phyloP scores from a whole-genome alignment of 1,140 invertebrate species.

The Procambarus virginalis region DNA sequence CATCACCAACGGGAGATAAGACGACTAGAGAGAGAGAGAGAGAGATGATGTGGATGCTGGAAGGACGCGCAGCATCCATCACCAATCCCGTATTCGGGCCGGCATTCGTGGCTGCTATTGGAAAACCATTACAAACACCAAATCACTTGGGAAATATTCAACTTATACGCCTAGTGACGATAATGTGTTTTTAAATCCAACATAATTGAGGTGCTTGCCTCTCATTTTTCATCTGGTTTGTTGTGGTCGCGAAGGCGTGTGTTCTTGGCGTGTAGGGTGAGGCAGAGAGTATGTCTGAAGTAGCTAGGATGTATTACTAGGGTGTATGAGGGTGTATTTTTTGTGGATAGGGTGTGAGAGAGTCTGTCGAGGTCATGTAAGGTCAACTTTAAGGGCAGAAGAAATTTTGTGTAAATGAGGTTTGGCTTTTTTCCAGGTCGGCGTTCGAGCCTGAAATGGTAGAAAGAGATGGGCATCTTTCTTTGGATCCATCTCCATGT shows the following conservation, averaged over 20 bases:
- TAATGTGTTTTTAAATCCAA: constrained; percentile 35
- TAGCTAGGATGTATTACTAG: not conserved
- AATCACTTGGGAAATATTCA: constrained; percentile 36
- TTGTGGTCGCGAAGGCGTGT: not conserved
- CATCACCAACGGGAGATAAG: too few species aligned
- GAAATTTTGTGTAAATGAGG: too few species aligned
- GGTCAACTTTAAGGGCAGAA: too few species aligned
- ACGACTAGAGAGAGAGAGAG: too few species aligned
- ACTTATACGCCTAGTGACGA: constrained; percentile 24
- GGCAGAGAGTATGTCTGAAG: not conserved
- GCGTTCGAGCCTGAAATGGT: too few species aligned
- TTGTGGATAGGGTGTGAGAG: not conserved
- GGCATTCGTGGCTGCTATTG: not conserved
- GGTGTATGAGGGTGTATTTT: not conserved
- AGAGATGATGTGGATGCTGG: not conserved
- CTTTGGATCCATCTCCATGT: too few species aligned
- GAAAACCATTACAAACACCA: constrained; percentile 39
- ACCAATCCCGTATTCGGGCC: not conserved
- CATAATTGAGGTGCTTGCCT: constrained; percentile 6
- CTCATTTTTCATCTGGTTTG: constrained; percentile 9
- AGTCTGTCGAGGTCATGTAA: not conserved
- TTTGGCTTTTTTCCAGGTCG: too few species aligned
- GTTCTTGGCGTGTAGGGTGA: too few species aligned
- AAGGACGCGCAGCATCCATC: not conserved
- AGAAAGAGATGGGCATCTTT: too few species aligned